Evolutionary conservation across 2,888 invertebrate species (phyloP), one percentile per base, ranked within the genome.

Genomic region (Neoaliturus tenellus): DNA sequence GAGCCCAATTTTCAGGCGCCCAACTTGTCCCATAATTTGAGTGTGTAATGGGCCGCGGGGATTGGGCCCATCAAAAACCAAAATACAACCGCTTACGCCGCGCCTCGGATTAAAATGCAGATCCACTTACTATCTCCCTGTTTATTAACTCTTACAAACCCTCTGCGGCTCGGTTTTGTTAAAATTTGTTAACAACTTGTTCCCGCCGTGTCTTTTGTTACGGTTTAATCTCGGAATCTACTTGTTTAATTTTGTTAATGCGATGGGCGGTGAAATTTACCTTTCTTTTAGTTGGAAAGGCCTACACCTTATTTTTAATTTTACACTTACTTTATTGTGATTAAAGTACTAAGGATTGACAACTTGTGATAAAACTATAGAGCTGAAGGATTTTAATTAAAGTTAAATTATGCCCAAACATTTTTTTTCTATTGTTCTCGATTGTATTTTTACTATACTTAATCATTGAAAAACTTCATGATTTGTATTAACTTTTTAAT

Each of bases 61-160:
- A 78, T 78, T 78, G 78, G 78, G 51, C 78, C 78, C 78, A 78
- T 78, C 78, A 78, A 78, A 78, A 78, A 31, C 78, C 78, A 78
- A 78, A 78, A 78, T 78, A 78, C 78, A 75, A 33, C 28, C 75
- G 48, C 48, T 75, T 75, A 75, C 75, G 31, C 75, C 23, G 78
- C 23, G 78, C 78, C 78, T 6, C 48, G 78, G 55, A 78, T 78
- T 78, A 78, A 78, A 78, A 78, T 78, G 78, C 35, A 78, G 78
- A 78, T 55, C 28, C 48, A 75, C 48, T 75, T 75, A 75, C 62
- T 75, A 48, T 44, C 35, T 44, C 75, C 75, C 25, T 17, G 78
- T 78, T 75, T 55, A 48, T 55, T 25, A 31, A 33, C 25, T 35
- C 78, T 33, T 23, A 55, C 33, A 55, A 44, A 78, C 51, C 78